These are phyloP conservation scores for Galaxias olidus DNA, from an alignment of 2,797 vertebrate species.

Conservation along the genomic window DNA sequence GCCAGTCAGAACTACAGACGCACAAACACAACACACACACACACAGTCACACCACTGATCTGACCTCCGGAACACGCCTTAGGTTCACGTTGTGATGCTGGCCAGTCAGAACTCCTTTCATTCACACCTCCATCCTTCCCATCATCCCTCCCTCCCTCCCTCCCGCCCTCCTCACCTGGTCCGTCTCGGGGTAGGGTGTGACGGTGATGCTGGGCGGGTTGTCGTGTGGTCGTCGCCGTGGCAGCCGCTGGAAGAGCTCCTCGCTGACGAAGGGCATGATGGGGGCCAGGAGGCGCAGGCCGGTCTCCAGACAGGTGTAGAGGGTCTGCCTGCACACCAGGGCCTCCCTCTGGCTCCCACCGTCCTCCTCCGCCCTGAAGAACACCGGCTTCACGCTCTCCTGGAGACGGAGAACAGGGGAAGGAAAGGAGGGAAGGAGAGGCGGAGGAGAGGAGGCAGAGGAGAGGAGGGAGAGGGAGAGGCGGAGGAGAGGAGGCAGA, in stretches of 20 bases:
- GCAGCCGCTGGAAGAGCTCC: slow-evolving; percentile 89
- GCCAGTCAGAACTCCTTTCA: too few relatives aligned
- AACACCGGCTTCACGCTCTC: slow-evolving; percentile 82
- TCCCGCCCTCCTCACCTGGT: slow-evolving; percentile 67
- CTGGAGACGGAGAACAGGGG: slow-evolving; percentile 41
- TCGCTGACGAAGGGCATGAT: slow-evolving; percentile 91
- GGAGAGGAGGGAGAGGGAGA: not conserved
- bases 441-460: not conserved
- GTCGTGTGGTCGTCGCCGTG: slow-evolving; percentile 67
- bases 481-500: not conserved
- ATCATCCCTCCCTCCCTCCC: not conserved
- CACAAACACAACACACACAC: slow-evolving; percentile 12
- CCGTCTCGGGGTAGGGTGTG: slow-evolving; percentile 78
- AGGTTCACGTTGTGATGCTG: not conserved
- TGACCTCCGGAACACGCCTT: not conserved
- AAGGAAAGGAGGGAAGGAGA: not conserved
- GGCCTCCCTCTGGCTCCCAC: slow-evolving; percentile 51
- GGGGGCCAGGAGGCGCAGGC: slow-evolving; percentile 85
- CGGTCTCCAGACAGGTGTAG: slow-evolving; percentile 86
- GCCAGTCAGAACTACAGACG: slow-evolving; percentile 83
- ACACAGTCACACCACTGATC: not conserved
- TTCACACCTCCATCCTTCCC: not conserved
- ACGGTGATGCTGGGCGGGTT: slow-evolving; percentile 80
- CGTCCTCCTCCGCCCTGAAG: slow-evolving; percentile 61
- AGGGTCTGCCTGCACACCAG: slow-evolving; percentile 82